A percentile compares a stretch with the other conserved stretches of the same genome.
These are phyloP conservation scores for Petrophora chlorosata DNA, from an alignment of 2,888 invertebrate genomes.

Conservation along the genomic window DNA sequence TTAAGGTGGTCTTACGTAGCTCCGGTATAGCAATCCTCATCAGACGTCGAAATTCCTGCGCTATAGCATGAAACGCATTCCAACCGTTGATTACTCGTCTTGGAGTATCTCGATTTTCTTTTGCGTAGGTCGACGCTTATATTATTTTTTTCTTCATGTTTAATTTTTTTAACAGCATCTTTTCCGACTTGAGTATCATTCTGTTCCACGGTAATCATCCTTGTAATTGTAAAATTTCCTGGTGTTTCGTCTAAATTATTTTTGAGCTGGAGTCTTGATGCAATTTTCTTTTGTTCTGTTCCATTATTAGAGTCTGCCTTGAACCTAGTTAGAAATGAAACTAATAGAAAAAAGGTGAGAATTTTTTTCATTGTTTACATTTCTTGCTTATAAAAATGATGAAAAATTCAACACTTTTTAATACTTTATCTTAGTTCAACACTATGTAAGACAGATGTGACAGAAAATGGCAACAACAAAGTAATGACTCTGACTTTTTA, in stretches of 20 bases:
- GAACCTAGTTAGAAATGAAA: slow-evolving; percentile 45
- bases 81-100: slow-evolving; percentile 28
- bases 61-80: slow-evolving; percentile 53
- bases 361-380: slow-evolving; percentile 38
- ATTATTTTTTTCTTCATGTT: slow-evolving; percentile 33
- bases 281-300: slow-evolving; percentile 48
- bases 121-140: slow-evolving; percentile 29
- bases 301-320: slow-evolving; percentile 40
- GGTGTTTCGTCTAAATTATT: slow-evolving; percentile 44
- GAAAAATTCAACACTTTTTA: no score
- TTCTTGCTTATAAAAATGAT: background rate
- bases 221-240: slow-evolving; percentile 42
- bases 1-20: slow-evolving; percentile 41
- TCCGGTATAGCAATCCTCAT: slow-evolving; percentile 53
- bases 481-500: no score
- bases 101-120: slow-evolving; percentile 40
- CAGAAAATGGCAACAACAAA: no score
- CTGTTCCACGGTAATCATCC: slow-evolving; percentile 38
- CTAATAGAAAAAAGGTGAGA: slow-evolving; percentile 49
- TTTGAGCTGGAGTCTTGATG: slow-evolving; percentile 38
- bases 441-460: no score
- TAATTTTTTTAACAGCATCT: slow-evolving; percentile 41
- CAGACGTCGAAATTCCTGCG: slow-evolving; percentile 34
- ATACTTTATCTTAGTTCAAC: no score
- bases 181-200: slow-evolving; percentile 44